phyloP scores from a whole-genome alignment of 2,113 vertebrate genomes.

The Cromileptes altivelis region DNA sequence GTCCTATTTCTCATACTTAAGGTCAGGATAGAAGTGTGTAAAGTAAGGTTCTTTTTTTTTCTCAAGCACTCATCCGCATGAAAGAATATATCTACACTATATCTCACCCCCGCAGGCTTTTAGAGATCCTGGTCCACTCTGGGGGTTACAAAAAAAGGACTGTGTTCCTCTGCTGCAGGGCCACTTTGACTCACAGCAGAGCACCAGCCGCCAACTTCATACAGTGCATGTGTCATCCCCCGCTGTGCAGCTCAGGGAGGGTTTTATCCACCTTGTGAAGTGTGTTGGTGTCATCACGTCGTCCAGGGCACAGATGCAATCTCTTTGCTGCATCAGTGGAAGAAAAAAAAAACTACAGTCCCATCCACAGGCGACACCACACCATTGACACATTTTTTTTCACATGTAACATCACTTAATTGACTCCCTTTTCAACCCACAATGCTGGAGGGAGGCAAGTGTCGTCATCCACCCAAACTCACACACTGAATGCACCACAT shows the following conservation, averaged over 20 bases:
- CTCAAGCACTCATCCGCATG: conserved; percentile 54
- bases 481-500: conserved; percentile 43
- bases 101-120: conserved; percentile 54
- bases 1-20: conserved; percentile 66
- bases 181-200: conserved; percentile 70
- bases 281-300: conserved; percentile 56
- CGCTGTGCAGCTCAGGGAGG: conserved; percentile 39
- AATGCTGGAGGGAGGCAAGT: not conserved
- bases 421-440: conserved; percentile 10
- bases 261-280: conserved; percentile 50
- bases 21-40: conserved; percentile 54
- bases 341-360: not conserved
- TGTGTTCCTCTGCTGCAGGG: conserved; percentile 60
- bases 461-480: conserved; percentile 55
- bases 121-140: conserved; percentile 57
- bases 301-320: conserved; percentile 31
- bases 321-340: conserved; percentile 24
- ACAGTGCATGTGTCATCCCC: conserved; percentile 56
- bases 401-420: not conserved
- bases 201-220: conserved; percentile 63
- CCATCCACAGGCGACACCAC: conserved; percentile 31
- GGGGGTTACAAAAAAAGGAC: conserved; percentile 22
- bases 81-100: conserved; percentile 52
- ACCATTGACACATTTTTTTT: not conserved
- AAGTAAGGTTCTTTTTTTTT: conserved; percentile 47